A percentile compares a stretch with the other conserved stretches of the same genome.
phyloP scores from a whole-genome alignment of 2,113 vertebrate genomes.

The Rhabdomys dilectus region DNA sequence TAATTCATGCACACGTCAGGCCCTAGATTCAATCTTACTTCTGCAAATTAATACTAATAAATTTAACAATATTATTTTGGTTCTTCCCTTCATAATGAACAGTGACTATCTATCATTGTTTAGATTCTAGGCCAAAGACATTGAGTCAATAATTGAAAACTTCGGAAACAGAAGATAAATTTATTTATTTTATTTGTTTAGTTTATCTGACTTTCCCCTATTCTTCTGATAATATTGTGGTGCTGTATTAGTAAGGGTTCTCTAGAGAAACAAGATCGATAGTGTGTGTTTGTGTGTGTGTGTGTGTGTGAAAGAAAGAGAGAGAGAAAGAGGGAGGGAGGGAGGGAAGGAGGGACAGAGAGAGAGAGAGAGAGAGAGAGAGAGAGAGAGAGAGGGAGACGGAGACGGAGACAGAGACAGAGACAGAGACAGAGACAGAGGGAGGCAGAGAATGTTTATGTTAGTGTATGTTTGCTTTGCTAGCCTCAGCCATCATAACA shows the following conservation, averaged over 20 bases:
- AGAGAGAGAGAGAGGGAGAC: neutral
- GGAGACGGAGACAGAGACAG: neutral
- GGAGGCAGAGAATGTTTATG: neutral
- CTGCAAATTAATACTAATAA: neutral
- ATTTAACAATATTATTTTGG: neutral
- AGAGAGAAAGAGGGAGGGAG: neutral
- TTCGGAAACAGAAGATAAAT: neutral
- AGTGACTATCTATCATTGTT: neutral
- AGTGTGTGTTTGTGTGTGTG: neutral
- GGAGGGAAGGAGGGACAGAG: neutral
- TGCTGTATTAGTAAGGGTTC: neutral
- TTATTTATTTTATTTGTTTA: neutral
- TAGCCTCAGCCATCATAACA: neutral
- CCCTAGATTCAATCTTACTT: neutral
- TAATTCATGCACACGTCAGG: neutral
- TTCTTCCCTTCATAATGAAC: neutral
- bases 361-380: neutral
- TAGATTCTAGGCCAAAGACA: neutral
- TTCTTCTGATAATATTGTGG: neutral
- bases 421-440: neutral
- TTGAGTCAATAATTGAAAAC: neutral
- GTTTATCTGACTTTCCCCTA: neutral
- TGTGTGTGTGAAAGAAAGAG: neutral
- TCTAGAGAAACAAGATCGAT: neutral
- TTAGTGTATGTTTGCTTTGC: too few relatives aligned